Evolutionary conservation across 64 coral and sea anemone genomes (phyloP).

Genomic region (Anthopleura sola): DNA sequence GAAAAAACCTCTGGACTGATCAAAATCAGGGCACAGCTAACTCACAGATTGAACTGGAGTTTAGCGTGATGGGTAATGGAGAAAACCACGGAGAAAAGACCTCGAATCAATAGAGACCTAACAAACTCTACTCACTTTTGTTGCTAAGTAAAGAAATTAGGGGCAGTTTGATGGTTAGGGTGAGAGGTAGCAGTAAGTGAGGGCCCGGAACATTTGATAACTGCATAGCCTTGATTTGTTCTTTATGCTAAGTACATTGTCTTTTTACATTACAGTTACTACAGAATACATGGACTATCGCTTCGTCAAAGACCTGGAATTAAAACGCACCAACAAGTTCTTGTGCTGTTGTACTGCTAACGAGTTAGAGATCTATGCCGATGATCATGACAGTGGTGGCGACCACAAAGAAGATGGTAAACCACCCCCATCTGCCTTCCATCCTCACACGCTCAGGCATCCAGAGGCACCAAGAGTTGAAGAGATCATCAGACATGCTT

Average conservation of each 20-base stretch:
- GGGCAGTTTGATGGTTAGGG: no score
- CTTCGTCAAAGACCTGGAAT: conserved; percentile 95
- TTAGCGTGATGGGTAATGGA: no score
- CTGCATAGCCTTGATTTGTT: no score
- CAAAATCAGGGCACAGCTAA: no score
- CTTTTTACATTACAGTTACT: conserved; percentile 35
- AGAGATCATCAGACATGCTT: conserved; percentile 86
- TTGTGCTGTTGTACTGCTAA: conserved; percentile 81
- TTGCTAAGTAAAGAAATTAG: no score
- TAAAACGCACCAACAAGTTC: conserved; percentile 83
- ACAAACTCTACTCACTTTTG: no score
- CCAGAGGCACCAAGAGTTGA: conserved; percentile 90
- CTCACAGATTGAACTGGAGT: no score
- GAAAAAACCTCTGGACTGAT: background rate
- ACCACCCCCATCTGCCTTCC: conserved; percentile 70
- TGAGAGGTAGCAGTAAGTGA: no score
- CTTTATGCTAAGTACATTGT: no score
- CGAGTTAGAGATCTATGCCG: conserved; percentile 83
- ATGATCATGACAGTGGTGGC: conserved; percentile 76
- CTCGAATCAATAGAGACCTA: no score
- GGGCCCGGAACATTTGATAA: no score
- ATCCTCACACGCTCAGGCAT: conserved; percentile 87
- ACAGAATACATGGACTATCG: conserved; percentile 98
- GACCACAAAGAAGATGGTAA: conserved; percentile 61
- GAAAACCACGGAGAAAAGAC: no score